Evolutionary conservation across 2,888 invertebrate genomes (phyloP).

Genomic region (Apamea sordens): DNA sequence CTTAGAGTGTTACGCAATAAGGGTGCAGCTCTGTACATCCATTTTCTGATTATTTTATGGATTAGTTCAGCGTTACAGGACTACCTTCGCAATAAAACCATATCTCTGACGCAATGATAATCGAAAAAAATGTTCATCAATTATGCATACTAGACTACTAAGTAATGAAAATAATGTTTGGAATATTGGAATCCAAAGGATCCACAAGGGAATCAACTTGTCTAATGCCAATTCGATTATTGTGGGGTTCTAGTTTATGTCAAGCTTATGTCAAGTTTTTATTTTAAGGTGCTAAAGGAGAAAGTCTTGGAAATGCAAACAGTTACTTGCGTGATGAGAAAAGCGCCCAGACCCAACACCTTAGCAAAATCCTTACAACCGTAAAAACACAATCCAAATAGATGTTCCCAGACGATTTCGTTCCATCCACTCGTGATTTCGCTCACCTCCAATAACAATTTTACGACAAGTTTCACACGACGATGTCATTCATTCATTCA

Average conservation of each 20-base stretch:
- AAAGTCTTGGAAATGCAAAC: not conserved
- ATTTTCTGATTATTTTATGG: not conserved
- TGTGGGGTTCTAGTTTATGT: not conserved
- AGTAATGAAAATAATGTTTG: not conserved
- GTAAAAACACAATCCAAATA: not conserved
- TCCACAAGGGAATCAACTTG: not conserved
- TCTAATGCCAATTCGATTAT: not conserved
- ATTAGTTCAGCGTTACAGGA: not conserved
- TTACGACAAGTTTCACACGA: slow-evolving; percentile 47
- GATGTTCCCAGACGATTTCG: not conserved
- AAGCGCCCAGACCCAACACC: not conserved
- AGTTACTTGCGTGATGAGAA: no score
- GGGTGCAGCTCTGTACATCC: no score
- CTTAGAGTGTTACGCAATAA: no score
- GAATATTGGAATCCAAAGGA: no score
- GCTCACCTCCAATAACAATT: slow-evolving; percentile 32
- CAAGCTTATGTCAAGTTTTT: not conserved
- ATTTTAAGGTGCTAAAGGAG: no score
- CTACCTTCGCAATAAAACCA: not conserved
- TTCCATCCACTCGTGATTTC: slow-evolving; percentile 6
- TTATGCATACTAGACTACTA: not conserved
- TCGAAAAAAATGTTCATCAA: no score
- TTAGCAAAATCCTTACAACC: not conserved
- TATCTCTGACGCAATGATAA: not conserved
- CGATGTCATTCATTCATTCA: slow-evolving; percentile 25